Conservation (phyloP, 1,140 invertebrate genomes). For the Danaus melanippus region DNA sequence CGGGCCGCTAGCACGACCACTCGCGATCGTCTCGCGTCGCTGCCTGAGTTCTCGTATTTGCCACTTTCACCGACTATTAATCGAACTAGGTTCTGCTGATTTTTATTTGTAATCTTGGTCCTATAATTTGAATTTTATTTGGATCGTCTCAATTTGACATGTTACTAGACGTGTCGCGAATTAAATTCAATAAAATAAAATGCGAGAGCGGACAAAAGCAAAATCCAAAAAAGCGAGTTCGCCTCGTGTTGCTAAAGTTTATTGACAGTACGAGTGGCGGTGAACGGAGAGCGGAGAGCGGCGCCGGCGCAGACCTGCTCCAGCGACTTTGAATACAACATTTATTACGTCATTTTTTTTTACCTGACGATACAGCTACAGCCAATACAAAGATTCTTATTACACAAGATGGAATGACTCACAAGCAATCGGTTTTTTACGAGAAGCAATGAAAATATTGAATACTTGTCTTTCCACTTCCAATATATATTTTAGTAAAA, state of each 20-base stretch:
- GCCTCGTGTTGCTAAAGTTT: constrained; percentile 60
- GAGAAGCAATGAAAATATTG: background rate
- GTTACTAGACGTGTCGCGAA: no score
- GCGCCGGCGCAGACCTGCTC: constrained; percentile 36
- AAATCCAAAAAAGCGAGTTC: constrained; percentile 39
- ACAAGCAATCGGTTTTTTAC: constrained; percentile 9
- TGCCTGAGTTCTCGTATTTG: constrained; percentile 58
- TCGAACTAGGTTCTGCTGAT: constrained; percentile 39
- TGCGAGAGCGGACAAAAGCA: background rate
- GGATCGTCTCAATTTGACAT: no score
- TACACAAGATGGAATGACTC: constrained; percentile 43
- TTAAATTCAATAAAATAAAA: background rate
- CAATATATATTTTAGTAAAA: background rate
- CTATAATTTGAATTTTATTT: constrained; percentile 1
- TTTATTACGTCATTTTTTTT: constrained; percentile 48
- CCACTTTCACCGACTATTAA: constrained; percentile 64
- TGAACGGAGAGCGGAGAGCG: constrained; percentile 25
- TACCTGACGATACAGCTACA: constrained; percentile 28
- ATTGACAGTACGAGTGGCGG: constrained; percentile 61
- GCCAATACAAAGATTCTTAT: constrained; percentile 40
- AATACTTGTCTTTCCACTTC: background rate
- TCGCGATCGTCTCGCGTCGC: constrained; percentile 63
- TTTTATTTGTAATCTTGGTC: constrained; percentile 53
- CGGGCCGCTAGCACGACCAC: constrained; percentile 48
- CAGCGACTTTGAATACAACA: constrained; percentile 37